Percentiles rank a stretch among this genome's conserved stretches.
phyloP scores from a whole-genome alignment of 2,797 vertebrate genomes.

The Varecia variegata region DNA sequence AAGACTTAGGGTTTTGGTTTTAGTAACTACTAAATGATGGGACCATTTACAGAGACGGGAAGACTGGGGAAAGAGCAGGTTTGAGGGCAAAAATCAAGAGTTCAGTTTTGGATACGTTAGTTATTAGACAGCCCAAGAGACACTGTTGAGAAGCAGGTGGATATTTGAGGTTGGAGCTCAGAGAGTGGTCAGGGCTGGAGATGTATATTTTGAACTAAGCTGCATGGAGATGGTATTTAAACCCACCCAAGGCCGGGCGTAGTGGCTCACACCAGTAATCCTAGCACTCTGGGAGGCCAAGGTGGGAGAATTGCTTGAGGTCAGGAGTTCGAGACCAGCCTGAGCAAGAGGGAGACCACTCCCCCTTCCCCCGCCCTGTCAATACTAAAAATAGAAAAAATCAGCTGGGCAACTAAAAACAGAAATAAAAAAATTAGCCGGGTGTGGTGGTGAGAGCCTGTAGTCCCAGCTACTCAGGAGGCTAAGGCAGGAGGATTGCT shows the following conservation, averaged over 20 bases:
- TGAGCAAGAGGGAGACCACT: too few species aligned
- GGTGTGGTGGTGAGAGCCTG: too few species aligned
- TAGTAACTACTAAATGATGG: not conserved
- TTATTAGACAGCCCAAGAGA: not conserved
- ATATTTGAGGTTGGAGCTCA: not conserved
- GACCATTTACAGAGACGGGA: not conserved
- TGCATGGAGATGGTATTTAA: not conserved
- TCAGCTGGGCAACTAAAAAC: too few species aligned
- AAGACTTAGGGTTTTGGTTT: not conserved
- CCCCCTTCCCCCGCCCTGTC: too few species aligned
- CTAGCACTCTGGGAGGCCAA: too few species aligned
- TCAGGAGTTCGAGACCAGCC: too few species aligned
- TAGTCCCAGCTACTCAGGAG: too few species aligned
- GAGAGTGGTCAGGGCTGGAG: not conserved
- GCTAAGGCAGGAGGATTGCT: too few species aligned
- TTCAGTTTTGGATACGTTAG: not conserved
- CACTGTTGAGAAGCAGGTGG: not conserved
- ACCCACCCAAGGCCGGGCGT: not conserved
- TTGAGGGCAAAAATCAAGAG: not conserved
- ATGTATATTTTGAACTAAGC: not conserved
- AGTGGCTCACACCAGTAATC: too few species aligned
- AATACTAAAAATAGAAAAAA: too few species aligned
- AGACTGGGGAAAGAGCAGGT: not conserved
- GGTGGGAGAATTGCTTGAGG: too few species aligned
- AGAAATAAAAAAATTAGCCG: too few species aligned